Conservation (phyloP, 2,113 vertebrate species). For the Apistogramma diplotaenia region DNA sequence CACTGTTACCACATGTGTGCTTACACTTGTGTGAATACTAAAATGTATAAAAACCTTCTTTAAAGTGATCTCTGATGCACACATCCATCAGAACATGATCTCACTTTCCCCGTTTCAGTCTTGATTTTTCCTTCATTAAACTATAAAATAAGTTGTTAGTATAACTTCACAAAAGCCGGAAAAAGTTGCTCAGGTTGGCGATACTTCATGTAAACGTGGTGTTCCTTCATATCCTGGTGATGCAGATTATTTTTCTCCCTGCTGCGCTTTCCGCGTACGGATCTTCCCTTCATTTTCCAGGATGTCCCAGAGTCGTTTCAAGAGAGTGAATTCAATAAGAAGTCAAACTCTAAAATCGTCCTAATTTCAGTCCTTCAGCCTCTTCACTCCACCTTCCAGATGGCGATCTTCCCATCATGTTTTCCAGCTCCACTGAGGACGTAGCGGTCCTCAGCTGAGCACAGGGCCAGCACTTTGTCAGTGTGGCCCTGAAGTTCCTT, state of each 20-base stretch:
- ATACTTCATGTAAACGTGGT: constrained; percentile 19
- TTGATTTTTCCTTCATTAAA: constrained; percentile 18
- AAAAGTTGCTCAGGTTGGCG: not conserved
- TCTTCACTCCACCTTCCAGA: constrained; percentile 91
- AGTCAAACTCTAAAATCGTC: not conserved
- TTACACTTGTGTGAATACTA: not conserved
- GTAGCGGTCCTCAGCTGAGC: constrained; percentile 91
- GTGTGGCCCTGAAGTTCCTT: constrained; percentile 90
- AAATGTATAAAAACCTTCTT: not conserved
- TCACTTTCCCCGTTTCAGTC: constrained; percentile 5
- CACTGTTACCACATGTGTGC: not conserved
- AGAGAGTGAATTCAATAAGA: not conserved
- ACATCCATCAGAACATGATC: not conserved
- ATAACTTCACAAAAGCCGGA: not conserved
- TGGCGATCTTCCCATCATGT: constrained; percentile 92
- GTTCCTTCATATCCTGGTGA: constrained; percentile 4
- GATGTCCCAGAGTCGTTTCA: not conserved
- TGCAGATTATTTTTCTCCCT: not conserved
- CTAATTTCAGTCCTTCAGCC: not conserved
- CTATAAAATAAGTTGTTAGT: not conserved
- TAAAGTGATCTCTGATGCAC: not conserved
- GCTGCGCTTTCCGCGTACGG: not conserved
- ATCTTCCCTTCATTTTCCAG: not conserved
- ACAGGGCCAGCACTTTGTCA: constrained; percentile 82
- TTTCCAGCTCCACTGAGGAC: constrained; percentile 88